These are phyloP conservation scores for Sphenopsis melanotis DNA, from an alignment of 2,797 vertebrate species.

Conservation along the genomic window DNA sequence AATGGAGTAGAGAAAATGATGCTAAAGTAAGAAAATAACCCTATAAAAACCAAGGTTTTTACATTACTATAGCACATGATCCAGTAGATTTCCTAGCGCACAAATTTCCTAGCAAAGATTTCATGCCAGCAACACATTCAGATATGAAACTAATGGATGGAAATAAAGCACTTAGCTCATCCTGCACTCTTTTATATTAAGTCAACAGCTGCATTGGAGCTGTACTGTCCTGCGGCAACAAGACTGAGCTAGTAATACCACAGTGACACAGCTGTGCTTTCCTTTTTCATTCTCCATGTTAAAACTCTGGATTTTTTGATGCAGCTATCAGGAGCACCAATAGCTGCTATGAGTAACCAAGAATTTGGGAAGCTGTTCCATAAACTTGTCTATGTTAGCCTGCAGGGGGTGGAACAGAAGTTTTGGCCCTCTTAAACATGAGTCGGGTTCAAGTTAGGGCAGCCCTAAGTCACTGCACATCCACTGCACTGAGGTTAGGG, in stretches of 20 bases:
- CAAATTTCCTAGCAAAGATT: not conserved
- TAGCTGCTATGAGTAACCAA: not conserved
- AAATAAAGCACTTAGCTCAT: not conserved
- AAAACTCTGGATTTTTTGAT: not conserved
- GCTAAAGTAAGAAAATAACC: not conserved
- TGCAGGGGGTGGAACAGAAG: not conserved
- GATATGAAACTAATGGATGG: not conserved
- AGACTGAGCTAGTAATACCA: not conserved
- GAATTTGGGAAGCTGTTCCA: not conserved
- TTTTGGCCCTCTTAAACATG: not conserved
- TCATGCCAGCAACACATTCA: not conserved
- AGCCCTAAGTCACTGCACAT: not conserved
- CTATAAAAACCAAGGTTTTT: not conserved
- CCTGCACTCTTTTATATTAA: not conserved
- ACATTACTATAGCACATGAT: not conserved
- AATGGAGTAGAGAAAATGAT: not conserved
- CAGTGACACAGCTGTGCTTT: accelerated
- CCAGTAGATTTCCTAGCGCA: not conserved
- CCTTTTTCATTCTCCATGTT: not conserved
- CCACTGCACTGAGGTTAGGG: accelerated
- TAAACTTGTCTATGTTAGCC: not conserved
- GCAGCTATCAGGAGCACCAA: not conserved
- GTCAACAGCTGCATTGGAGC: not conserved
- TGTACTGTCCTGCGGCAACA: not conserved
- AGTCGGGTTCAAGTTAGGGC: not conserved